Evolutionary conservation across 1,140 invertebrate genomes (phyloP).

Genomic region (Lycorma delicatula): DNA sequence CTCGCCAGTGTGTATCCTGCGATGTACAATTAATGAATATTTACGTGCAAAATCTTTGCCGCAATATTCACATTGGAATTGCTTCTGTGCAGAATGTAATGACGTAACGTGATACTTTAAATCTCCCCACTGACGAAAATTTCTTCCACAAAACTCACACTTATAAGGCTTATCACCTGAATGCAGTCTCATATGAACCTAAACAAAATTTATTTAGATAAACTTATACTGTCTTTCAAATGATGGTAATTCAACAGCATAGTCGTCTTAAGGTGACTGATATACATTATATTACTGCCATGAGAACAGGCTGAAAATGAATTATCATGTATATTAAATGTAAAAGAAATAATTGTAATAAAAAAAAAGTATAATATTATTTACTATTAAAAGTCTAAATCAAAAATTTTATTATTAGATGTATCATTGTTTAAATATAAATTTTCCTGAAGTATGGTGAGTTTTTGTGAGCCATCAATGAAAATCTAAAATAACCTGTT

Average conservation of each 20-base stretch:
- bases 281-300: no score
- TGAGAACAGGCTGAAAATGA: no score
- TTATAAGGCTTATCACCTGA: conserved; percentile 72
- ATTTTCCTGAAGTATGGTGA: no score
- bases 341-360: no score
- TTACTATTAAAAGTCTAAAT: no score
- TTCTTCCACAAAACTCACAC: conserved; percentile 64
- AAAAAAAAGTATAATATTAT: no score
- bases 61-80: conserved; percentile 85
- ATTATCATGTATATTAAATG: no score
- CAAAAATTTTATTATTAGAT: no score
- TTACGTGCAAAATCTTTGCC: conserved; percentile 86
- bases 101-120: conserved; percentile 83
- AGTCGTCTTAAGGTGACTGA: not conserved
- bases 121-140: conserved; percentile 81
- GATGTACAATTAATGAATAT: conserved; percentile 85
- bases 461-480: no score
- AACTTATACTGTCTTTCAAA: not conserved
- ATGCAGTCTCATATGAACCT: conserved; percentile 64
- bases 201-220: conserved; percentile 6
- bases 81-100: conserved; percentile 69
- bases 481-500: no score
- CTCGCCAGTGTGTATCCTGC: conserved; percentile 83
- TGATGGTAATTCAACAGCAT: not conserved
- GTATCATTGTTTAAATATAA: no score